These are phyloP conservation scores for Trididemnum nubilum DNA, from an alignment of 23 tunicate genomes.

Conservation along the genomic window DNA sequence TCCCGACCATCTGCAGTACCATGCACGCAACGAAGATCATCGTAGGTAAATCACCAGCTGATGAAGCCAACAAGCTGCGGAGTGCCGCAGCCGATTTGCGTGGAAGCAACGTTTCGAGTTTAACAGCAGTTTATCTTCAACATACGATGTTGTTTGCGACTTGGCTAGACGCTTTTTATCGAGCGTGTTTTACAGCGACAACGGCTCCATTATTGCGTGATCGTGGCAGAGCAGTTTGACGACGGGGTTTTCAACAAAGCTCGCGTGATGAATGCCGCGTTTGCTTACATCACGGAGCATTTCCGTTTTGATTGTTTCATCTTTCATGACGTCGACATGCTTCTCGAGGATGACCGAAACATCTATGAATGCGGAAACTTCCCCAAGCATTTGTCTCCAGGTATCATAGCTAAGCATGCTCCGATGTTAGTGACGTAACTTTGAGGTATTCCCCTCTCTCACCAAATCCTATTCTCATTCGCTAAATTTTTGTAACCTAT, in stretches of 20 bases:
- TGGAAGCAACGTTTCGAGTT: too few relatives aligned
- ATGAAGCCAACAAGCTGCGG: too few relatives aligned
- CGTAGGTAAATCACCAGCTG: too few relatives aligned
- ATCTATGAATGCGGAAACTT: slow-evolving; percentile 59
- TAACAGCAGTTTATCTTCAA: too few relatives aligned
- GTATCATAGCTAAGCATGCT: slow-evolving; percentile 9
- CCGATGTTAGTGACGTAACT: not conserved
- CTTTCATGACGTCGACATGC: slow-evolving; percentile 98
- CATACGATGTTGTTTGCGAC: too few relatives aligned
- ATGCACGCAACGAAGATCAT: too few relatives aligned
- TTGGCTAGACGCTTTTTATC: too few relatives aligned
- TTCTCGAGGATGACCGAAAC: slow-evolving; percentile 87
- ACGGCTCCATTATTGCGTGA: slow-evolving; percentile 74
- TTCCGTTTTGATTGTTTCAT: slow-evolving; percentile 82
- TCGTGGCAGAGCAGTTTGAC: slow-evolving; percentile 93
- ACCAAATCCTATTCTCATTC: not conserved
- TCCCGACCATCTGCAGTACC: too few relatives aligned
- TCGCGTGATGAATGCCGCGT: slow-evolving; percentile 93
- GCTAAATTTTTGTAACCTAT: too few relatives aligned
- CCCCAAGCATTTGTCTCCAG: slow-evolving; percentile 93
- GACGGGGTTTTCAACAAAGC: slow-evolving; percentile 96
- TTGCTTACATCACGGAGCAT: slow-evolving; percentile 48
- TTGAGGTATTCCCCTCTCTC: not conserved
- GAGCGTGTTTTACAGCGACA: slow-evolving; percentile 76
- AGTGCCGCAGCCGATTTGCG: too few relatives aligned